Conservation (phyloP, 2,797 vertebrate species). For the Tokudaia tokunoshimensis region DNA sequence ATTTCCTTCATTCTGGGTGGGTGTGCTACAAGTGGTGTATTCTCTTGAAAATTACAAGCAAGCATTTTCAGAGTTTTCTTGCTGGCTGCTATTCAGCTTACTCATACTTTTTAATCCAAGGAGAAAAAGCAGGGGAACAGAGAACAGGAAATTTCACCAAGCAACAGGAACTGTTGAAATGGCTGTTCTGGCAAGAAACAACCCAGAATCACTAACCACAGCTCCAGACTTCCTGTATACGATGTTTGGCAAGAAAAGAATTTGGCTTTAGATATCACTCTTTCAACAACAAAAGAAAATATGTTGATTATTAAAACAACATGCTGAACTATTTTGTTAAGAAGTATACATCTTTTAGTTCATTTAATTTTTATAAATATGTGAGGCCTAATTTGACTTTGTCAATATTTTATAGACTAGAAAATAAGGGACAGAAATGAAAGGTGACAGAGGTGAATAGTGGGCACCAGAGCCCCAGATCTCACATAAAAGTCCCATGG, state of each 20-base stretch:
- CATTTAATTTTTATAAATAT: not conserved
- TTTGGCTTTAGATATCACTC: not conserved
- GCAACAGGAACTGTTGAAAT: slow-evolving; percentile 65
- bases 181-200: slow-evolving; percentile 47
- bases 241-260: slow-evolving; percentile 32
- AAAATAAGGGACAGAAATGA: not conserved
- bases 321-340: not conserved
- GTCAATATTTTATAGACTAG: not conserved
- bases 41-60: slow-evolving; percentile 19
- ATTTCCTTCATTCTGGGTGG: not conserved
- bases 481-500: not conserved
- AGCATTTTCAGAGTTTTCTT: slow-evolving; percentile 57
- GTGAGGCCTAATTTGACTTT: not conserved
- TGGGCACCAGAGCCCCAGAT: not conserved
- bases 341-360: not conserved
- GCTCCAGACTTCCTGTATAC: slow-evolving; percentile 9
- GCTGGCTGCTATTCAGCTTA: slow-evolving; percentile 58
- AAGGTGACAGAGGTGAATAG: not conserved
- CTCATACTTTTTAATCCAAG: slow-evolving; percentile 53
- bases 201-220: slow-evolving; percentile 35
- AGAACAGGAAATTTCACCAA: slow-evolving; percentile 77
- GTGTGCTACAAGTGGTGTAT: not conserved
- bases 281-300: not conserved
- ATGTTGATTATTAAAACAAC: not conserved
- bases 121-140: slow-evolving; percentile 39